Percentiles rank a stretch among this genome's conserved stretches.
These are phyloP conservation scores for Hemaris fuciformis DNA, from an alignment of 2,888 invertebrate genomes.

Conservation along the genomic window DNA sequence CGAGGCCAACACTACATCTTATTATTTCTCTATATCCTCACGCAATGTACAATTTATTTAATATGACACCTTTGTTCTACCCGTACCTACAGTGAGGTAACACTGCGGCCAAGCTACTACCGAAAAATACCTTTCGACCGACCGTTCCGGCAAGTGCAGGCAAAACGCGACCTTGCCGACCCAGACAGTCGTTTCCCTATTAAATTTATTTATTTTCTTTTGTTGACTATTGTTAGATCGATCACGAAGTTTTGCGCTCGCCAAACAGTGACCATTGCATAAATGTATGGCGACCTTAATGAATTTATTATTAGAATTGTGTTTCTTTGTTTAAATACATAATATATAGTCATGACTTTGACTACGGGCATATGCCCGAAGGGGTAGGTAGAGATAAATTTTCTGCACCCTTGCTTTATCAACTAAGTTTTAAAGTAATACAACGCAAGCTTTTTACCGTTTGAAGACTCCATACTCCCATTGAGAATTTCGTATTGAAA, in stretches of 20 bases:
- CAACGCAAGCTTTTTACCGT: no score
- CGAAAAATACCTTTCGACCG: conserved; percentile 10
- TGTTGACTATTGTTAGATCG: conserved; percentile 31
- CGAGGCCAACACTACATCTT: background rate
- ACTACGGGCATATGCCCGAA: no score
- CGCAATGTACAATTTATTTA: background rate
- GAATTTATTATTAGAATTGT: background rate
- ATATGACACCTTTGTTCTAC: background rate
- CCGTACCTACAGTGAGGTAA: background rate
- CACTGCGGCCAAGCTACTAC: background rate
- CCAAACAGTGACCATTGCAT: background rate
- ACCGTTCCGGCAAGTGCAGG: conserved; percentile 24
- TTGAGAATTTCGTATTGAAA: no score
- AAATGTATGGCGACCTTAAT: background rate
- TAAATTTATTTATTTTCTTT: conserved; percentile 39
- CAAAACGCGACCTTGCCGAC: conserved; percentile 38
- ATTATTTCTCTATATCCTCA: no score
- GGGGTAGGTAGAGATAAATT: no score
- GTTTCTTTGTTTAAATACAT: background rate
- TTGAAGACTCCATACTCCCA: no score
- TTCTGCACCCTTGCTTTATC: no score
- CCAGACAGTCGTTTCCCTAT: conserved; percentile 50
- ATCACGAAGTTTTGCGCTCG: conserved; percentile 35
- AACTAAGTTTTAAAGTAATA: no score
- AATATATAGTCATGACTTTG: no score